Percentiles rank a stretch among this genome's conserved stretches.
Evolutionary conservation across 2,888 invertebrate genomes (phyloP).

Genomic region (Rhimphoctona megacephalus): DNA sequence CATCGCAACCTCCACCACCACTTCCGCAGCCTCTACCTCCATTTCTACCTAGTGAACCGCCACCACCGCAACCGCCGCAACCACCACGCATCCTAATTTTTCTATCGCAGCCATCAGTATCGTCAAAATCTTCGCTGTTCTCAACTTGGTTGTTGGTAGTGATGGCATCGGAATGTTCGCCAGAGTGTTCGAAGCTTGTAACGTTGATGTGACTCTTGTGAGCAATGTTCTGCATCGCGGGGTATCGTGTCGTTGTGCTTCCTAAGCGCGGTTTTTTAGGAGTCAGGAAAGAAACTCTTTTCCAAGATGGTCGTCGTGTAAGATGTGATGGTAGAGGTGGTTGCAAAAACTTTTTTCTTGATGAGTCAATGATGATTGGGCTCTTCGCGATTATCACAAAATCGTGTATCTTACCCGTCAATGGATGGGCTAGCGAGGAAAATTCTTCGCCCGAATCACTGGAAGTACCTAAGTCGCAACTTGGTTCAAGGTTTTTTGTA

Average conservation of each 20-base stretch:
- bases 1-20: no score
- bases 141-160: constrained; percentile 29
- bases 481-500: constrained; percentile 33
- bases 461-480: constrained; percentile 65
- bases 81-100: constrained; percentile 78
- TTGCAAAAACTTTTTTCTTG: constrained; percentile 72
- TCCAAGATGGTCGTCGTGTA: constrained; percentile 70
- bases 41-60: no score
- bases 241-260: background rate
- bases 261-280: background rate
- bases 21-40: no score
- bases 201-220: constrained; percentile 61
- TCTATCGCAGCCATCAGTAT: constrained; percentile 63
- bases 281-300: constrained; percentile 76
- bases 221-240: constrained; percentile 71
- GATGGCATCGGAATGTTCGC: constrained; percentile 28
- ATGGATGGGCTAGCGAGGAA: background rate
- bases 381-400: constrained; percentile 2
- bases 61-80: constrained; percentile 69
- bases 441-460: constrained; percentile 43
- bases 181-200: constrained; percentile 56
- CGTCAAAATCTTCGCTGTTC: constrained; percentile 51
- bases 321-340: constrained; percentile 73
- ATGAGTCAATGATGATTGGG: constrained; percentile 61
- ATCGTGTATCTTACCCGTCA: background rate